phyloP scores from a whole-genome alignment of 2,888 invertebrate genomes.

The Drepanosiphum platanoidis region DNA sequence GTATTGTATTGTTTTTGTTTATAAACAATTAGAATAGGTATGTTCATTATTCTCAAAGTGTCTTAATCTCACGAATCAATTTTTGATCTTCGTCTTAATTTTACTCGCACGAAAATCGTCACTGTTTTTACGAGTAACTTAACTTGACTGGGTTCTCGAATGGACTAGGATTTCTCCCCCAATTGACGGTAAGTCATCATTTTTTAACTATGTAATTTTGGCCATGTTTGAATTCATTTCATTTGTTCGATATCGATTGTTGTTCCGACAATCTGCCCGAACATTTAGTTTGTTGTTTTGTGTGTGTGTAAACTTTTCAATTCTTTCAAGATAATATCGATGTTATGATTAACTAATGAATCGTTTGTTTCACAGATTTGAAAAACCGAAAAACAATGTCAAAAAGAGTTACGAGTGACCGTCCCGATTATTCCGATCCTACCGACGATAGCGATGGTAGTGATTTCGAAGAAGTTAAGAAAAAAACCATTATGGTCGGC shows the following conservation, averaged over 20 bases:
- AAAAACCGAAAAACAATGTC: no score
- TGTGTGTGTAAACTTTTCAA: not conserved
- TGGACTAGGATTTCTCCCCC: not conserved
- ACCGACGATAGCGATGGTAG: conserved; percentile 53
- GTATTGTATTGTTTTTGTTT: conserved; percentile 22
- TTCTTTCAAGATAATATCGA: no score
- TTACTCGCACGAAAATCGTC: no score
- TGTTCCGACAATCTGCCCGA: not conserved
- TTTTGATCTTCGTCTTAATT: no score
- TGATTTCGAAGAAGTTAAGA: conserved; percentile 62
- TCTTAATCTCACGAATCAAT: no score
- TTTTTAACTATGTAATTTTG: not conserved
- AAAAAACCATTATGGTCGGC: conserved; percentile 91
- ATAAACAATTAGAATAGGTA: conserved; percentile 23
- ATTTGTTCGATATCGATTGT: not conserved
- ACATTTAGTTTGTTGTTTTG: not conserved
- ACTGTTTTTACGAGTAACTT: no score
- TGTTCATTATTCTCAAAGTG: not conserved
- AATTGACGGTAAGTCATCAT: not conserved
- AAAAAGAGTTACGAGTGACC: conserved; percentile 42
- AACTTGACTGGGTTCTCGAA: no score
- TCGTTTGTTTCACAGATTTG: no score
- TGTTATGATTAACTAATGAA: not conserved
- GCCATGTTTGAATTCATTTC: not conserved
- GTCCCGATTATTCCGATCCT: conserved; percentile 59